A percentile compares a stretch with the other conserved stretches of the same genome.
Conservation (phyloP, 2,888 invertebrate genomes). For the Drosophila kokeensis region DNA sequence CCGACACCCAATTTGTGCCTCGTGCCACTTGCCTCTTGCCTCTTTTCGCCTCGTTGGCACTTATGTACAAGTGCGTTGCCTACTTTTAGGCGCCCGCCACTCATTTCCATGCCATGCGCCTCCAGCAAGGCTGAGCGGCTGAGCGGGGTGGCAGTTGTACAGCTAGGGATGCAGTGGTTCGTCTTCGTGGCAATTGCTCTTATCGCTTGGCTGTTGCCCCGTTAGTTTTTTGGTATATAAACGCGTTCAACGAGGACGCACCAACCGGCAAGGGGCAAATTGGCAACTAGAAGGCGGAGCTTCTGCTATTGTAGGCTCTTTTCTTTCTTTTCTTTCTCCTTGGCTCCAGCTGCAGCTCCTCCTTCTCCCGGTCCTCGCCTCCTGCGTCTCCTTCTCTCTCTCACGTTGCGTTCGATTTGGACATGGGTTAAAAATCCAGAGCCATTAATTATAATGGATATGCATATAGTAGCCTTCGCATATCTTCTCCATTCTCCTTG, state of each 20-base stretch:
- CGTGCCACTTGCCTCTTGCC: neutral
- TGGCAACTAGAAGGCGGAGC: slow-evolving; percentile 76
- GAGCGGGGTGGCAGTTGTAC: neutral
- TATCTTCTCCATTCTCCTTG: slow-evolving; percentile 20
- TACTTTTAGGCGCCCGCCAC: slow-evolving; percentile 74
- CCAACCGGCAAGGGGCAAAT: slow-evolving; percentile 45
- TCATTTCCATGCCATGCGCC: slow-evolving; percentile 66
- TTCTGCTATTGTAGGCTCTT: slow-evolving; percentile 36
- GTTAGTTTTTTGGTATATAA: slow-evolving; percentile 73
- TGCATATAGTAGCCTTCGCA: slow-evolving; percentile 37
- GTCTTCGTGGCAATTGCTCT: slow-evolving; percentile 63
- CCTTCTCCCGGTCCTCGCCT: slow-evolving; percentile 16
- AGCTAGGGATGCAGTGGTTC: slow-evolving; percentile 23
- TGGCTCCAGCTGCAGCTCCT: slow-evolving; percentile 18
- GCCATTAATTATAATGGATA: slow-evolving; percentile 74
- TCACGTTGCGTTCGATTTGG: slow-evolving; percentile 48
- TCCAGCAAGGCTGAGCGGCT: slow-evolving; percentile 3
- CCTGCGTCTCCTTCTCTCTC: neutral
- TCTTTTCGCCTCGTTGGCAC: slow-evolving; percentile 26
- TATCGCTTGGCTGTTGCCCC: slow-evolving; percentile 61
- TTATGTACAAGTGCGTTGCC: slow-evolving; percentile 71
- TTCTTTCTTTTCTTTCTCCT: slow-evolving; percentile 7
- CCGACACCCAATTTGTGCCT: slow-evolving; percentile 49
- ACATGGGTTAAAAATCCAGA: slow-evolving; percentile 49
- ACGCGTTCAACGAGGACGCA: slow-evolving; percentile 65